Evolutionary conservation across 2,888 invertebrate species (phyloP), one percentile per base, ranked within the genome.

Genomic region (Lomographa bimaculata): DNA sequence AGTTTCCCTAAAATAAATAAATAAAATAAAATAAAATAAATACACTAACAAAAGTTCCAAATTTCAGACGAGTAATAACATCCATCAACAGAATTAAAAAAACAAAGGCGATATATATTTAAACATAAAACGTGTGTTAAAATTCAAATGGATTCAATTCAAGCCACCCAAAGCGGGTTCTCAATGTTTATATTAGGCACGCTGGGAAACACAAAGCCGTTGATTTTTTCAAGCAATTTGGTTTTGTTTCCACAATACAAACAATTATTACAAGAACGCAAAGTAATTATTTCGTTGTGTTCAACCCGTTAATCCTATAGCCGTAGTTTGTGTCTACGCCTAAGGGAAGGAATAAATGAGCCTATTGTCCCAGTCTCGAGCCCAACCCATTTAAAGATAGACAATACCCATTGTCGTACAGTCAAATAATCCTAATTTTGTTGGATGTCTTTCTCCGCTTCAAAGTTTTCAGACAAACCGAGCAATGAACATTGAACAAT

Each of bases 331-430:
- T 71, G 66, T 69, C 68, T 72, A 68, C 74, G 78, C 80, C 79
- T 73, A 64, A 73, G 79, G 79, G 74, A 71, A 74, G 70, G 73
- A 80, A 79, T 81, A 79, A 83, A 79, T 79, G 79, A 81, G 74
- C 71, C 71, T 64, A 78, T 81, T 82, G 80, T 82, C 68, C 73
- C 64, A 58, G 63, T 28, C 67, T 70, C 67, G 60, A 66, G 67
- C 71, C 66, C 71, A 71, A 68, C 76, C 74, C 72, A 79, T 81
- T 79, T 79, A 68, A 73, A 79, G 71, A 79, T 72, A 79, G 78
- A 82, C 81, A 82, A 82, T 81, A 73, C 74, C 77, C 71, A 80
- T 79, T 79, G 79, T 79, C 71, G 67, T 73, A 66, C 68, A 71
- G 66, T 68, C 66, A 71, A 76, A 75, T 79, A 77, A 79, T 76